A percentile compares a stretch with the other conserved stretches of the same genome.
phyloP scores from a whole-genome alignment of 2,113 vertebrate species.

The Tiliqua scincoides region DNA sequence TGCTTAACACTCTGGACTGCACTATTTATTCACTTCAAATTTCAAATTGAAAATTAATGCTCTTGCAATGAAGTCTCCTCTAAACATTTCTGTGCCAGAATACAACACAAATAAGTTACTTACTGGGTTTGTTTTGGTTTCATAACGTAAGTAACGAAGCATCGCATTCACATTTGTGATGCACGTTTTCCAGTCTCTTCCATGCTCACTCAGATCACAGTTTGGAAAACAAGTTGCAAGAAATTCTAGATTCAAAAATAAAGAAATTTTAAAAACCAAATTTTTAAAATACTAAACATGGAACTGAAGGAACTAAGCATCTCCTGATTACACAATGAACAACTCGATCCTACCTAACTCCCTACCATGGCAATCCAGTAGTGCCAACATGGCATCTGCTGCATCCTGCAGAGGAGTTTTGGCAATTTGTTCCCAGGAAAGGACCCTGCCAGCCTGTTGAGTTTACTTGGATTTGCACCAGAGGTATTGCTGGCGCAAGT shows the following conservation, averaged over 20 bases:
- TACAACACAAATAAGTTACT: constrained; percentile 46
- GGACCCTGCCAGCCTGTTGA: too few relatives aligned
- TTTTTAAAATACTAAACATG: background rate
- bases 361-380: too few relatives aligned
- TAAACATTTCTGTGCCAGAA: background rate
- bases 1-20: background rate
- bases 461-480: too few relatives aligned
- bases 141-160: constrained; percentile 70
- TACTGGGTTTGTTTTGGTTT: constrained; percentile 66
- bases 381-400: too few relatives aligned
- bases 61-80: background rate
- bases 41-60: background rate
- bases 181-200: constrained; percentile 81
- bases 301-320: too few relatives aligned
- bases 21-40: background rate
- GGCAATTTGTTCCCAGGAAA: too few relatives aligned
- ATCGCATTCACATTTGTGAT: constrained; percentile 74
- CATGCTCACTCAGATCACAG: constrained; percentile 76
- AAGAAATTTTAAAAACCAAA: background rate
- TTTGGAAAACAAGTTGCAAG: constrained; percentile 71
- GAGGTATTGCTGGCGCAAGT: too few relatives aligned
- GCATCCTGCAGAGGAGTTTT: too few relatives aligned
- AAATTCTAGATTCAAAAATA: constrained; percentile 74
- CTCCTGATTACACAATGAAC: too few relatives aligned
- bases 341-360: too few relatives aligned